These are phyloP conservation scores for Choreutis nemorana DNA, from an alignment of 2,888 invertebrate species.

Conservation along the genomic window DNA sequence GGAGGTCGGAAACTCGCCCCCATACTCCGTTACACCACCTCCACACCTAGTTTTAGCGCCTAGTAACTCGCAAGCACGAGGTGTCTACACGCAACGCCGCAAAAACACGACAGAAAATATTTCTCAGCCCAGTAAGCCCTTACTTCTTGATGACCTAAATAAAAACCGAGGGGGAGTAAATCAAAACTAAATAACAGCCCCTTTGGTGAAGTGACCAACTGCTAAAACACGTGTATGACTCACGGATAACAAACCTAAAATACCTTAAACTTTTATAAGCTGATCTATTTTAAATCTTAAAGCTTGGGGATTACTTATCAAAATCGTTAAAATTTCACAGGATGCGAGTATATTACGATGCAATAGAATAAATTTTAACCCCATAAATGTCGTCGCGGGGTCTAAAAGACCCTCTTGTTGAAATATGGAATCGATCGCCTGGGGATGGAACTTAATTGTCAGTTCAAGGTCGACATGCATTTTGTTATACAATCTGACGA, in stretches of 20 bases:
- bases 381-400: conserved; percentile 25
- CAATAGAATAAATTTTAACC: too few relatives aligned
- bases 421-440: conserved; percentile 40
- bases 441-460: conserved; percentile 43
- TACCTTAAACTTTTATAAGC: too few relatives aligned
- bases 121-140: too few relatives aligned
- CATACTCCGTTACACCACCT: conserved; percentile 25
- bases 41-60: conserved; percentile 46
- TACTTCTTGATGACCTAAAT: too few relatives aligned
- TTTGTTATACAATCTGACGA: conserved; percentile 7
- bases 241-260: too few relatives aligned
- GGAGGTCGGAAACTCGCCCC: conserved; percentile 6
- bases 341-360: too few relatives aligned
- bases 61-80: conserved; percentile 40
- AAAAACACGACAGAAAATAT: conserved; percentile 35
- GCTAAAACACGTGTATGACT: background rate
- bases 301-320: too few relatives aligned
- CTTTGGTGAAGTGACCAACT: conserved; percentile 2
- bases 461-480: conserved; percentile 58
- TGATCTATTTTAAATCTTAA: too few relatives aligned
- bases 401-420: conserved; percentile 32
- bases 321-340: too few relatives aligned
- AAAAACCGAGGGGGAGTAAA: too few relatives aligned
- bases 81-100: conserved; percentile 52
- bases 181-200: too few relatives aligned